Conservation (phyloP, 2,888 invertebrate species). For the Xanthorhoe spadicearia region DNA sequence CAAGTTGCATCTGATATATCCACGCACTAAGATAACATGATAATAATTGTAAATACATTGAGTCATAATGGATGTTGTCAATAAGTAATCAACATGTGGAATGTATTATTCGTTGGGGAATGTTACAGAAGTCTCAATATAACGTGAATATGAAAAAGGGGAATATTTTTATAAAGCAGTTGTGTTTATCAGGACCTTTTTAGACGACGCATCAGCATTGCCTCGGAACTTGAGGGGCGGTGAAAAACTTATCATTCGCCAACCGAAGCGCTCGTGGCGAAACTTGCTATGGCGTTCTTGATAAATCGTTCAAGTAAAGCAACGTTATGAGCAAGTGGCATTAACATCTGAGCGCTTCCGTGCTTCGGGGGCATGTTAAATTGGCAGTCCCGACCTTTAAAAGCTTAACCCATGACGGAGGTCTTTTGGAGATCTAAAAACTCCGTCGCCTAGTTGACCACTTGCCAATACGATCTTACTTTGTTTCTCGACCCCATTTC, state of each 20-base stretch:
- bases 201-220: background rate
- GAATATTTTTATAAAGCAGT: slow-evolving; percentile 4
- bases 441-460: too few species aligned
- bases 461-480: too few species aligned
- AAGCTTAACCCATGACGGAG: too few species aligned
- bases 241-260: slow-evolving; percentile 24
- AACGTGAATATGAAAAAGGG: background rate
- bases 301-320: too few species aligned
- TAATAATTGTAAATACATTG: slow-evolving; percentile 35
- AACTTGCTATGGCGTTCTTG: too few species aligned
- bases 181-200: slow-evolving; percentile 17
- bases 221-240: slow-evolving; percentile 10
- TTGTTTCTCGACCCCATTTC: too few species aligned
- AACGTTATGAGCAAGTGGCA: too few species aligned
- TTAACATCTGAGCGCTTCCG: too few species aligned
- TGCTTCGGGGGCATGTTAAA: too few species aligned
- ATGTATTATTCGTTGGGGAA: background rate
- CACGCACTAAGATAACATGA: slow-evolving; percentile 32
- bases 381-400: too few species aligned
- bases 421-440: too few species aligned
- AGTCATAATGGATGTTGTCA: slow-evolving; percentile 20
- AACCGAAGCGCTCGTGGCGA: too few species aligned
- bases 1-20: slow-evolving; percentile 26
- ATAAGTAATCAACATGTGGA: slow-evolving; percentile 15
- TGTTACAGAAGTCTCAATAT: background rate